These are phyloP conservation scores for Chloropsis hardwickii DNA, from an alignment of 2,113 vertebrate genomes.

Conservation along the genomic window DNA sequence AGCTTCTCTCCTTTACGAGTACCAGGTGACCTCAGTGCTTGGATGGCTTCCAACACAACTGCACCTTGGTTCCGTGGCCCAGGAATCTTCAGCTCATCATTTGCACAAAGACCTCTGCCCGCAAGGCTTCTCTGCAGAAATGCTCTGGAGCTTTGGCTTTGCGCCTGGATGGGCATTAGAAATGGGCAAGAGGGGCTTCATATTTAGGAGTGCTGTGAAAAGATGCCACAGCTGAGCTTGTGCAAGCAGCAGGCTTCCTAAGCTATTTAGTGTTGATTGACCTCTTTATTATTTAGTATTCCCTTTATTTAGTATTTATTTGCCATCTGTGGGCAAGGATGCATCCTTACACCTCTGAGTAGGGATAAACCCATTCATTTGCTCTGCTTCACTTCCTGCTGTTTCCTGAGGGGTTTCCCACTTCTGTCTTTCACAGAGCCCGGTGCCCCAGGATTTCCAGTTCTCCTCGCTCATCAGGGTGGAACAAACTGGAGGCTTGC, in stretches of 20 bases:
- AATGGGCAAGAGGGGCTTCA: neutral
- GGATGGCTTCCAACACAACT: neutral
- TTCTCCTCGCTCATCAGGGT: neutral
- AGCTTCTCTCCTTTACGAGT: neutral
- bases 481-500: neutral
- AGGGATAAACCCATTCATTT: neutral
- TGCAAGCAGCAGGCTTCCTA: neutral
- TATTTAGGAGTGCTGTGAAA: neutral
- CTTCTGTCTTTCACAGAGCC: neutral
- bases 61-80: neutral
- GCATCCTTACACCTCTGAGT: accelerated
- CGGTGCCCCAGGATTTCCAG: neutral
- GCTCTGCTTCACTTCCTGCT: neutral
- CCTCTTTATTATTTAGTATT: neutral
- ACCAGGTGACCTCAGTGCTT: neutral
- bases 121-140: neutral
- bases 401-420: neutral
- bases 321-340: neutral
- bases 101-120: neutral
- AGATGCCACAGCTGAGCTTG: neutral
- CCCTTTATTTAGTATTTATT: neutral
- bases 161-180: neutral
- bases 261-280: neutral
- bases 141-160: neutral
- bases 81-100: neutral